A percentile compares a stretch with the other conserved stretches of the same genome.
These are phyloP conservation scores for Phortica variegata DNA, from an alignment of 1,140 invertebrate genomes.

Conservation along the genomic window DNA sequence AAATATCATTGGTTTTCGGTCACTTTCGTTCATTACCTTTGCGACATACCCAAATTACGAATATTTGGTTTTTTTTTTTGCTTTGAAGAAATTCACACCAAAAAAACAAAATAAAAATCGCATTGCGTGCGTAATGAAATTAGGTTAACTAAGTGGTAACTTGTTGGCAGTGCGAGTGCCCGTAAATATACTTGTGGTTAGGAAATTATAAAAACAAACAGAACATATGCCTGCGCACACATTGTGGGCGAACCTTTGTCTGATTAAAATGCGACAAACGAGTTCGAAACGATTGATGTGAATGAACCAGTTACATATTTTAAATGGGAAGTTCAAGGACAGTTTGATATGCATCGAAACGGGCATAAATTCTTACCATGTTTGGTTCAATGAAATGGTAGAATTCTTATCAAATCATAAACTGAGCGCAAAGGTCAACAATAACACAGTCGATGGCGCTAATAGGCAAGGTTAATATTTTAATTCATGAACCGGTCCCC, in stretches of 20 bases:
- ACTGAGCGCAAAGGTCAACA: too few species aligned
- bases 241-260: conserved; percentile 7
- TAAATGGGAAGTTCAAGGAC: conserved; percentile 40
- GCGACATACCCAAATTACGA: too few species aligned
- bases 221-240: background rate
- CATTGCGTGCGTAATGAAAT: conserved; percentile 39
- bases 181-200: conserved; percentile 39
- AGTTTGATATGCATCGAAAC: background rate
- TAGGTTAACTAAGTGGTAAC: conserved; percentile 49
- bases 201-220: background rate
- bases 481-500: too few species aligned
- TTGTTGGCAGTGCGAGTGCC: conserved; percentile 31
- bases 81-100: too few species aligned
- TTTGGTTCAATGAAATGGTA: too few species aligned
- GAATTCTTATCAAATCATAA: too few species aligned
- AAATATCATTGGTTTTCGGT: background rate
- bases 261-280: background rate
- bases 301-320: conserved; percentile 16
- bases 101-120: too few species aligned
- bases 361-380: too few species aligned
- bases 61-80: too few species aligned
- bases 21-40: too few species aligned
- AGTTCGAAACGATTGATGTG: background rate
- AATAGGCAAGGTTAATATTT: too few species aligned
- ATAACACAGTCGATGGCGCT: too few species aligned